Percentiles rank a stretch among this genome's conserved stretches.
Conservation (phyloP, 1,140 invertebrate genomes). For the Nasonia vitripennis region DNA sequence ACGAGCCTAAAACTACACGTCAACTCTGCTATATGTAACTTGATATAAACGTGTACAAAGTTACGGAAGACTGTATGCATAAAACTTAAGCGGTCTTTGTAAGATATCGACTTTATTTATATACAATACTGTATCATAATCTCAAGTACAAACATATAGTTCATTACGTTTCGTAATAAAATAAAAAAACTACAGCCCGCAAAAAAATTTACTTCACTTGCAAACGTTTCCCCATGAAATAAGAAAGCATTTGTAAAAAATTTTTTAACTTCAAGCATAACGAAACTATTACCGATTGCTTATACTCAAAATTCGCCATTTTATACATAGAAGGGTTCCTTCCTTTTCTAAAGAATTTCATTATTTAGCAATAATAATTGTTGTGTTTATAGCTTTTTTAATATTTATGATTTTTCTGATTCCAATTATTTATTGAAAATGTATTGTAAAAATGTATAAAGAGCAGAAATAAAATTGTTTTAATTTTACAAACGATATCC, state of each 20-base stretch:
- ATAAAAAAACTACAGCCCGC: constrained; percentile 62
- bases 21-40: constrained; percentile 69
- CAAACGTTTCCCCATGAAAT: constrained; percentile 33
- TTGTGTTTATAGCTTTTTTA: constrained; percentile 51
- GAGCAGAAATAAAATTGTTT: constrained; percentile 52
- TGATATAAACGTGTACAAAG: constrained; percentile 71
- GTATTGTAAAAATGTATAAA: constrained; percentile 49
- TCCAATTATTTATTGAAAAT: constrained; percentile 48
- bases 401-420: constrained; percentile 51
- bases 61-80: constrained; percentile 69
- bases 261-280: constrained; percentile 37
- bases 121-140: constrained; percentile 72
- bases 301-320: constrained; percentile 49
- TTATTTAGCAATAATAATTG: constrained; percentile 47
- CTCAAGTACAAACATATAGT: constrained; percentile 72
- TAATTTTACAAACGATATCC: constrained; percentile 40
- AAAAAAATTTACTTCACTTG: constrained; percentile 50
- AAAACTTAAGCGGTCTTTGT: constrained; percentile 69
- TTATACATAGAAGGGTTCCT: constrained; percentile 48
- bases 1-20: constrained; percentile 66
- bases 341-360: constrained; percentile 45
- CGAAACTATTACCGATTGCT: constrained; percentile 37
- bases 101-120: constrained; percentile 72
- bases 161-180: constrained; percentile 72
- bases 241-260: constrained; percentile 48